Percentiles rank a stretch among this genome's conserved stretches.
phyloP scores from a whole-genome alignment of 2,797 vertebrate genomes.

The Clarias pachynema region DNA sequence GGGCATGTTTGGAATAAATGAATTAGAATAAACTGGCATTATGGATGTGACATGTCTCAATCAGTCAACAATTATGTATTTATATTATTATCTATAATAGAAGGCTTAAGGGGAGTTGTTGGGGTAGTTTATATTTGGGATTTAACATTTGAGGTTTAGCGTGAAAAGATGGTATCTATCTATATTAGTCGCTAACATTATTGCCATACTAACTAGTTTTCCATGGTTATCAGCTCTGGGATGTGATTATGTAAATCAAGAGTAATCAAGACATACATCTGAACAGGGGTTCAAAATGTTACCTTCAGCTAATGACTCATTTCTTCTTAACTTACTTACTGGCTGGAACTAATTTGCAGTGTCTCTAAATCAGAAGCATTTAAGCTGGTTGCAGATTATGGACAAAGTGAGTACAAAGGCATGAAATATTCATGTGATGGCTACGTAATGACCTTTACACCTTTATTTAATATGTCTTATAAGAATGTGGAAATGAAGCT shows the following conservation, averaged over 20 bases:
- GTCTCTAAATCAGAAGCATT: background rate
- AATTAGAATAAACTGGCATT: too few species aligned
- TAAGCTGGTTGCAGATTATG: background rate
- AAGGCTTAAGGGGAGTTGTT: background rate
- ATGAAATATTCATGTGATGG: background rate
- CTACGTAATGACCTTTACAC: background rate
- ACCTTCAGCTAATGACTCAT: background rate
- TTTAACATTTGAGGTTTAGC: background rate
- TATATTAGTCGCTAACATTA: background rate
- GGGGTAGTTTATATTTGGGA: background rate
- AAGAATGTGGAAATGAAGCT: background rate
- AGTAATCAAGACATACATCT: background rate
- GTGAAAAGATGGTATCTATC: background rate
- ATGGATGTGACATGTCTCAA: too few species aligned
- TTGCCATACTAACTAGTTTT: background rate
- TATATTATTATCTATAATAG: background rate
- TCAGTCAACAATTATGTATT: too few species aligned
- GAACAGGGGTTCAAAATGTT: background rate
- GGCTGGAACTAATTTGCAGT: background rate
- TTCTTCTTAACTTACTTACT: background rate
- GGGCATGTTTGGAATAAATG: too few species aligned
- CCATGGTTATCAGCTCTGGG: background rate
- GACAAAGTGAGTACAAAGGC: background rate
- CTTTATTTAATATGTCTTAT: background rate
- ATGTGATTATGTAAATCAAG: background rate